Percentiles rank a stretch among this genome's conserved stretches.
Conservation (phyloP, 2,888 invertebrate genomes). For the Sclerodermus sp. region DNA sequence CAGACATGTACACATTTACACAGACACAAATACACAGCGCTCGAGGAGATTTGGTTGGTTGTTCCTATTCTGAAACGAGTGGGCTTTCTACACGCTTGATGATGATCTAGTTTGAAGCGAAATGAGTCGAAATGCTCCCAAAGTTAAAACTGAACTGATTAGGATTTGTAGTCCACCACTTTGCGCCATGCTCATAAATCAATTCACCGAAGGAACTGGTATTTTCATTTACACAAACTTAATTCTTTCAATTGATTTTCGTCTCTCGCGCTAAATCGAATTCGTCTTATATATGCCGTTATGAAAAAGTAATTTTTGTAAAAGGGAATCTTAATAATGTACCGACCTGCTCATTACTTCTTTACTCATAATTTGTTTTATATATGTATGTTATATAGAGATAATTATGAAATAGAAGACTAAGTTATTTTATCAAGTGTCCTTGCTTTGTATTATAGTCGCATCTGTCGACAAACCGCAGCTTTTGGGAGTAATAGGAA, state of each 20-base stretch:
- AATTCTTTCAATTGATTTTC: constrained; percentile 29
- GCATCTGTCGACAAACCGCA: constrained; percentile 53
- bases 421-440: constrained; percentile 67
- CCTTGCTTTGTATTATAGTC: constrained; percentile 66
- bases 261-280: constrained; percentile 32
- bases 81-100: constrained; percentile 34
- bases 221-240: no score
- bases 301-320: constrained; percentile 15
- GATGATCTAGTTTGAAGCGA: constrained; percentile 26
- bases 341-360: constrained; percentile 51
- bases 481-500: constrained; percentile 44
- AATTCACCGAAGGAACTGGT: constrained; percentile 23
- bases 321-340: constrained; percentile 44
- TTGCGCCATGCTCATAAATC: constrained; percentile 21
- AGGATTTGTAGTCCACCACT: constrained; percentile 24
- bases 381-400: constrained; percentile 57
- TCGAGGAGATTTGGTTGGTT: constrained; percentile 50
- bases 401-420: constrained; percentile 59
- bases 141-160: constrained; percentile 21
- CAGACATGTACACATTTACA: constrained; percentile 21
- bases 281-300: constrained; percentile 5
- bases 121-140: constrained; percentile 30
- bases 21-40: constrained; percentile 28
- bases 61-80: constrained; percentile 50
- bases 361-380: constrained; percentile 55